Conservation (phyloP, 2,888 invertebrate species). For the Ernsta delagoae region DNA sequence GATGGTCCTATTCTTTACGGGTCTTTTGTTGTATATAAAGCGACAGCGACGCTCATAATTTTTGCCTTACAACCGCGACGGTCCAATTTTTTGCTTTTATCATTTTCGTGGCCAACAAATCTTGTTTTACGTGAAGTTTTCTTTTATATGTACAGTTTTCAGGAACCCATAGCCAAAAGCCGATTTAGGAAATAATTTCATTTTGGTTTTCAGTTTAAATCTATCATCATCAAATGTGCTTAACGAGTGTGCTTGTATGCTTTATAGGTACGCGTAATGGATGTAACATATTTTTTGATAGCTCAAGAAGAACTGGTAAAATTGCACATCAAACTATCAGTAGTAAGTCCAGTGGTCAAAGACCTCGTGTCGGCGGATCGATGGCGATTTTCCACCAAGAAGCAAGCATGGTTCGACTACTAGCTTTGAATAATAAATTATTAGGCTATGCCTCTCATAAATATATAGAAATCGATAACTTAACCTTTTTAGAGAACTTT, state of each 20-base stretch:
- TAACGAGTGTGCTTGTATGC: no score
- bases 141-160: no score
- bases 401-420: background rate
- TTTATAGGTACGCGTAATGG: no score
- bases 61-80: background rate
- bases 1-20: background rate
- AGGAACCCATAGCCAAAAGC: no score
- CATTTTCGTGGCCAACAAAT: background rate
- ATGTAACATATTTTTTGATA: no score
- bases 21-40: background rate
- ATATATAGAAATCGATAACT: background rate
- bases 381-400: background rate
- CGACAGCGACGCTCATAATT: background rate
- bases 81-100: background rate
- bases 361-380: constrained; percentile 8
- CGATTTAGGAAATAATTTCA: no score
- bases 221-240: no score
- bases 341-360: constrained; percentile 7
- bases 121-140: background rate
- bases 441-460: background rate
- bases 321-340: no score
- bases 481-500: no score
- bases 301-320: no score
- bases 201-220: no score
- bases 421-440: constrained; percentile 1